A percentile compares a stretch with the other conserved stretches of the same genome.
These are phyloP conservation scores for Dendropsophus ebraccatus DNA, from an alignment of 2,113 vertebrate genomes.

Conservation along the genomic window DNA sequence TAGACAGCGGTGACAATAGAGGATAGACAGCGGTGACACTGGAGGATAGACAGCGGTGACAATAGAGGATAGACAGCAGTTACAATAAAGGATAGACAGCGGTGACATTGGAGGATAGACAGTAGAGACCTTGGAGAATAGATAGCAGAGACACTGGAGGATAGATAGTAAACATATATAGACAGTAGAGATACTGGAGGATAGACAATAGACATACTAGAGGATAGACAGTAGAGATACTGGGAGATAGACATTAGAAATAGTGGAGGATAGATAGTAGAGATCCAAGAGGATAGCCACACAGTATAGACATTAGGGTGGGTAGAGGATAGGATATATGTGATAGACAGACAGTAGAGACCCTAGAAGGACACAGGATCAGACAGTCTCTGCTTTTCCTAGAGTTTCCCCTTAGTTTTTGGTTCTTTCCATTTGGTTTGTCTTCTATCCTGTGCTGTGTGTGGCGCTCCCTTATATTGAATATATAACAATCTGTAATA, in stretches of 20 bases:
- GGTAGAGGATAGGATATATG: background rate
- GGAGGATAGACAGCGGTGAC: background rate
- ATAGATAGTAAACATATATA: background rate
- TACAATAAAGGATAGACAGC: background rate
- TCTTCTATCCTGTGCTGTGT: background rate
- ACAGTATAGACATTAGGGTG: too few species aligned
- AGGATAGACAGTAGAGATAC: background rate
- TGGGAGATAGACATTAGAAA: background rate
- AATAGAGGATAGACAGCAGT: background rate
- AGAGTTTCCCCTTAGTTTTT: background rate
- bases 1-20: too few species aligned
- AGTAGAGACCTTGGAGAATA: background rate
- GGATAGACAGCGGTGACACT: too few species aligned
- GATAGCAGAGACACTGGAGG: background rate
- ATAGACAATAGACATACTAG: background rate
- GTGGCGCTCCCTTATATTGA: too few species aligned
- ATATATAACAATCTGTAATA: background rate
- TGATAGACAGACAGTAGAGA: background rate
- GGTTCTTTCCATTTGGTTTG: background rate
- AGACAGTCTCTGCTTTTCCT: too few species aligned
- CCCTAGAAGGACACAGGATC: background rate
- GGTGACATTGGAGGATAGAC: background rate
- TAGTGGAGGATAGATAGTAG: background rate
- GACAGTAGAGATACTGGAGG: background rate
- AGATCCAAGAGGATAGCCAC: background rate